Evolutionary conservation across 1,140 invertebrate species (phyloP).

Genomic region (Himalopsyche phryganea): DNA sequence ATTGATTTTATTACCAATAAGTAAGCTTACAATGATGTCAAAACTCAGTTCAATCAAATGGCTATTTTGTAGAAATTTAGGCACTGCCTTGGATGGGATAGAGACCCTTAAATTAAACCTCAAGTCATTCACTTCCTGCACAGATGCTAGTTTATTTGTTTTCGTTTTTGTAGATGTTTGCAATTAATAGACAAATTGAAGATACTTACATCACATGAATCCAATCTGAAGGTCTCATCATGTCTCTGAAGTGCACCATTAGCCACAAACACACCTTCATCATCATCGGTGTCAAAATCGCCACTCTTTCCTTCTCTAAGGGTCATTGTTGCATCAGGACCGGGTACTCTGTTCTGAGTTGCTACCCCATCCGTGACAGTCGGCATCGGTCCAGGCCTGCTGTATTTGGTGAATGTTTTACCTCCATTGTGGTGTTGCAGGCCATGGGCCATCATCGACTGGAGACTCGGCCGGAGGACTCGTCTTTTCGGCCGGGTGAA

Average conservation of each 20-base stretch:
- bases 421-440: slow-evolving; percentile 24
- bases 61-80: no score
- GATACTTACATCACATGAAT: slow-evolving; percentile 13
- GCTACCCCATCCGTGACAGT: slow-evolving; percentile 36
- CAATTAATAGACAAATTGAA: no score
- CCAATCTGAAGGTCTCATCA: slow-evolving; percentile 14
- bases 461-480: slow-evolving; percentile 43
- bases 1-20: no score
- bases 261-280: background rate
- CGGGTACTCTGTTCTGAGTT: slow-evolving; percentile 38
- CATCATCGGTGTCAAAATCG: background rate
- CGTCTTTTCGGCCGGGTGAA: slow-evolving; percentile 48
- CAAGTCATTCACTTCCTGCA: no score
- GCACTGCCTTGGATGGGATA: no score
- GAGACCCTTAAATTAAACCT: no score
- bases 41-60: no score
- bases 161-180: no score
- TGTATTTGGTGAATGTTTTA: slow-evolving; percentile 31
- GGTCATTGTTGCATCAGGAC: slow-evolving; percentile 42
- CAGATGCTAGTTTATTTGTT: no score
- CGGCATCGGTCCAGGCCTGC: slow-evolving; percentile 40
- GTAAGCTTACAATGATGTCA: no score
- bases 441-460: slow-evolving; percentile 45
- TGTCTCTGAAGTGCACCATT: background rate
- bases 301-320: slow-evolving; percentile 33